Evolutionary conservation across 2,797 vertebrate species (phyloP).

Genomic region (Psittacula derbiana): DNA sequence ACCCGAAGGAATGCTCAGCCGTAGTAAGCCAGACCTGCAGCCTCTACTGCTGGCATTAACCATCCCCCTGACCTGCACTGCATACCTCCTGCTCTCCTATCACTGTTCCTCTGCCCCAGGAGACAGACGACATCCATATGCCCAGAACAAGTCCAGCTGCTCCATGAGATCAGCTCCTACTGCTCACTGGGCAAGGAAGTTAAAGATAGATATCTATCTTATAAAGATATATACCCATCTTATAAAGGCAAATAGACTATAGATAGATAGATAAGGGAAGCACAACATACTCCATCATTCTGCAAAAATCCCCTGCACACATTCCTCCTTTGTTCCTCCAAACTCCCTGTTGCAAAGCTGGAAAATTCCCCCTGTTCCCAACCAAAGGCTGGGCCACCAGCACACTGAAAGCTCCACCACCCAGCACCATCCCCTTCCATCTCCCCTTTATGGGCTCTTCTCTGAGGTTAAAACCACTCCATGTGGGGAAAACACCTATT

Average conservation of each 20-base stretch:
- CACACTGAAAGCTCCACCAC: background rate
- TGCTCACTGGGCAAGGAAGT: background rate
- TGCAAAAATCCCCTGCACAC: background rate
- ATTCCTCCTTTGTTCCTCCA: background rate
- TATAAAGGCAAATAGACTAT: background rate
- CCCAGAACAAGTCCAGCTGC: background rate
- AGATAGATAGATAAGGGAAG: background rate
- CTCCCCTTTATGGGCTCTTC: background rate
- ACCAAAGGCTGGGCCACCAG: background rate
- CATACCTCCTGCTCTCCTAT: accelerated
- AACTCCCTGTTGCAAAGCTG: background rate
- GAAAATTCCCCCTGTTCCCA: background rate
- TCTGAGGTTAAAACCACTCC: background rate
- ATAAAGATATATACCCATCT: background rate
- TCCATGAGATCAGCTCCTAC: background rate
- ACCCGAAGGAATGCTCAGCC: background rate
- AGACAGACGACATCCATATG: background rate
- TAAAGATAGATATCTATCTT: background rate
- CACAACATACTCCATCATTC: background rate
- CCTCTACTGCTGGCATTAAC: background rate
- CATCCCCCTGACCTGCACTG: background rate
- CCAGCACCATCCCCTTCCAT: background rate
- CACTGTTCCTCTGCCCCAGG: background rate
- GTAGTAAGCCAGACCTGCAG: background rate
- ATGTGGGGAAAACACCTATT: background rate